phyloP scores from a whole-genome alignment of 2,113 vertebrate genomes.

The Sebastes schlegelii region DNA sequence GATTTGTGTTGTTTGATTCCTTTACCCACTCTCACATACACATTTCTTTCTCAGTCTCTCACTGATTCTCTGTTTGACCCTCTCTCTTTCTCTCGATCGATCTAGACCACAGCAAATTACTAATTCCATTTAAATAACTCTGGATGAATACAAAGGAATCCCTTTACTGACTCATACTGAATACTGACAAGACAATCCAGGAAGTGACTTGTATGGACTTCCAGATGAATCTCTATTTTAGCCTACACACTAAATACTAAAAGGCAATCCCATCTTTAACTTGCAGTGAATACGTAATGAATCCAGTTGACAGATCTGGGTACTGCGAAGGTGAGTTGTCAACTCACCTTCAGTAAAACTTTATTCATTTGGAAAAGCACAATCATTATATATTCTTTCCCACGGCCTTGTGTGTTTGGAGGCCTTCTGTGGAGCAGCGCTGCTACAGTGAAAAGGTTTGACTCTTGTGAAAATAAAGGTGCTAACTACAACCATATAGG shows the following conservation, averaged over 20 bases:
- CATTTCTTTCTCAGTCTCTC: not conserved
- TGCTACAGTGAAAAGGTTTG: not conserved
- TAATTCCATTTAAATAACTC: slow-evolving; percentile 53
- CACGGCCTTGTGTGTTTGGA: not conserved
- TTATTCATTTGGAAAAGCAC: slow-evolving; percentile 1
- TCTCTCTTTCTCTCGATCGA: slow-evolving; percentile 35
- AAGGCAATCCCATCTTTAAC: slow-evolving; percentile 27
- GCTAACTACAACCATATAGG: too few species aligned
- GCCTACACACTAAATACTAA: not conserved
- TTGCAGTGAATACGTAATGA: slow-evolving; percentile 25
- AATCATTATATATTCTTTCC: slow-evolving; percentile 1
- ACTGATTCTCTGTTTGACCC: slow-evolving; percentile 12
- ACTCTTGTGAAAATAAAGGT: too few species aligned
- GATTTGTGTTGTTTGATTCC: not conserved
- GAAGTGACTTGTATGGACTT: not conserved
- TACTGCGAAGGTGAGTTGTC: not conserved
- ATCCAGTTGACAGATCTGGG: slow-evolving; percentile 19
- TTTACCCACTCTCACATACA: not conserved
- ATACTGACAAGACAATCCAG: slow-evolving; percentile 24
- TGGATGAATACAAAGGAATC: slow-evolving; percentile 52
- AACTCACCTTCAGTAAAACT: not conserved
- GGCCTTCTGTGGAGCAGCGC: not conserved
- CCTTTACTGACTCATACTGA: not conserved
- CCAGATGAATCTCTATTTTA: slow-evolving; percentile 21
- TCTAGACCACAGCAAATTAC: slow-evolving; percentile 41